A percentile compares a stretch with the other conserved stretches of the same genome.
Conservation (phyloP, 2,113 vertebrate species). For the Oxyruncus cristatus region DNA sequence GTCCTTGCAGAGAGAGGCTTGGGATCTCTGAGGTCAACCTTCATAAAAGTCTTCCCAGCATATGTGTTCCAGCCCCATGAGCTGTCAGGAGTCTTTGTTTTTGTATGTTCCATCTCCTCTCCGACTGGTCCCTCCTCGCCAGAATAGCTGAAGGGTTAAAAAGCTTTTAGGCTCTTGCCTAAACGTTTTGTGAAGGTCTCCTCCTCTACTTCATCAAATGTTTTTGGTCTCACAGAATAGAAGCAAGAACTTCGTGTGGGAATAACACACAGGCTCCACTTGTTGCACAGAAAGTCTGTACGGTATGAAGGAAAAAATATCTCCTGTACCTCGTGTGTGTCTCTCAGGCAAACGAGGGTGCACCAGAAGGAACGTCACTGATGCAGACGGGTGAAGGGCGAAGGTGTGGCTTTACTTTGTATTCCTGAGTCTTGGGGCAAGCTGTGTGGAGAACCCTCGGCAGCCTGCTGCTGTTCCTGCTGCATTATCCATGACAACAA, state of each 20-base stretch:
- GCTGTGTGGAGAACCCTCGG: neutral
- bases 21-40: neutral
- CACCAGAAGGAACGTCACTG: neutral
- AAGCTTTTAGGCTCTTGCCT: neutral
- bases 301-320: neutral
- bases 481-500: conserved; percentile 2
- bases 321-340: rapidly evolving
- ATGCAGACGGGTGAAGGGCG: neutral
- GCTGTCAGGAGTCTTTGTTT: neutral
- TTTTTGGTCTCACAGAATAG: neutral
- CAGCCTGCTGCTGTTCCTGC: neutral
- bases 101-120: neutral
- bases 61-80: neutral
- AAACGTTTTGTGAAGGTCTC: neutral
- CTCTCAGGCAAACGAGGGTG: neutral
- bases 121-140: neutral
- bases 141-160: neutral
- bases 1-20: neutral
- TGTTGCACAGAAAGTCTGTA: neutral
- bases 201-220: neutral
- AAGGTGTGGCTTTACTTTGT: neutral
- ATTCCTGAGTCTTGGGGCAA: neutral
- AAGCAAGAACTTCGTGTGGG: neutral
- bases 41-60: neutral
- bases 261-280: neutral